Evolutionary conservation across 2,888 invertebrate species (phyloP), one percentile per base, ranked within the genome.

Genomic region (Malachius bipustulatus): DNA sequence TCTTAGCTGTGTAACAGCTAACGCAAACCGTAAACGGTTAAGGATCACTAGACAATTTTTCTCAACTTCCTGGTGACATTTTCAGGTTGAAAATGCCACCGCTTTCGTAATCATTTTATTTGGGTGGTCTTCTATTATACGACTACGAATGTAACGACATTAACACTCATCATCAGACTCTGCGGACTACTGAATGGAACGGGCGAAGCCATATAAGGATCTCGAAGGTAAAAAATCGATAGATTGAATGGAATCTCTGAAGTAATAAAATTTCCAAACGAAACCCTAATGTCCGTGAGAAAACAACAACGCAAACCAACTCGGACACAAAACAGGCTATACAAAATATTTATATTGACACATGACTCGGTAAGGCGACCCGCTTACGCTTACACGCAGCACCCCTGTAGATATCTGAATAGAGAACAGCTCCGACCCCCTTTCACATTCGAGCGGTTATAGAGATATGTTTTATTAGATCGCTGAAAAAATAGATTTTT

Each of bases 341-440:
- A 54, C 53, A 55, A 55, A 56, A 58, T 59, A 59, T 59, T 59
- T 59, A 59, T 58, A 58, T 56, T 59, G 58, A 59, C 59, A 58
- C 51, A 58, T 59, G 56, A 57, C 55, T 59, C 55, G 50, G 50
- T 48, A 50, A 45, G 48, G 48, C 44, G 38, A 48, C 47, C 47
- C 46, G 41, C 46, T 19, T n/a, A 8, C 24, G 9, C 13, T 11
- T 8, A 12, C 10, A 26, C n/a, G 30, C 6, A 31, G 41, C 42
- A 38, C 40, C 43, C 41, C 40, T 26, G n/a, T n/a, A n/a, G n/a
- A n/a, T n/a, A n/a, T 19, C 24, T 19, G 24, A 19, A 19, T 19
- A 19, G n/a, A 8, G n/a, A 19, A 6, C 6, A 19, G n/a, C 24
- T 19, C 6, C 6, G 6, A 19, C 24, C n/a, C 24, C n/a, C 24